Percentiles rank a stretch among this genome's conserved stretches.
Conservation (phyloP, 1,140 invertebrate species). For the Drosophila saltans region DNA sequence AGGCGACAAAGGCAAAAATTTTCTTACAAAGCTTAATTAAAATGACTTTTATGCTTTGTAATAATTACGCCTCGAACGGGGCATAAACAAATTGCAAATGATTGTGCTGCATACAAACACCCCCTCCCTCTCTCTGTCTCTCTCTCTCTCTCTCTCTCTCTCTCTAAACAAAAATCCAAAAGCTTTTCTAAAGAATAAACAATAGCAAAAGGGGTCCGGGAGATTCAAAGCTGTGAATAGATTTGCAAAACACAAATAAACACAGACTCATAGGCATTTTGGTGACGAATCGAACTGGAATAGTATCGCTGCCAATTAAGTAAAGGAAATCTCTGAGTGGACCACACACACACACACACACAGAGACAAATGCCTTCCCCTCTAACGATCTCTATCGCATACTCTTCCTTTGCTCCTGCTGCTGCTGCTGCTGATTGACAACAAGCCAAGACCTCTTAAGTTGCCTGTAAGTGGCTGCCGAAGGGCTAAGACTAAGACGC, state of each 20-base stretch:
- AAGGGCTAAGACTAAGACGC: conserved; percentile 36
- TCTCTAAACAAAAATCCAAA: not conserved
- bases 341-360: conserved; percentile 45
- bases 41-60: conserved; percentile 17
- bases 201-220: not conserved
- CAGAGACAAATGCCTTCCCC: not conserved
- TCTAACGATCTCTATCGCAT: not conserved
- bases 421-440: conserved; percentile 49
- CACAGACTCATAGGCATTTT: conserved; percentile 39
- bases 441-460: conserved; percentile 54
- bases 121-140: conserved; percentile 20
- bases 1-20: conserved; percentile 13
- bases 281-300: conserved; percentile 63
- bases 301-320: conserved; percentile 67
- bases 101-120: not conserved
- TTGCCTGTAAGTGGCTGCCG: conserved; percentile 67
- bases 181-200: conserved; percentile 67
- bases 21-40: conserved; percentile 44
- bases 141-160: not conserved
- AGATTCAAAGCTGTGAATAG: conserved; percentile 63
- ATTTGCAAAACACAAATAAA: conserved; percentile 76
- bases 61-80: conserved; percentile 8
- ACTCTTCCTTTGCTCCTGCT: not conserved
- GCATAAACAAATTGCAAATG: conserved; percentile 14
- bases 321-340: conserved; percentile 74